Conservation (phyloP, 2,888 invertebrate genomes). For the Hirtodrosophila trivittata region DNA sequence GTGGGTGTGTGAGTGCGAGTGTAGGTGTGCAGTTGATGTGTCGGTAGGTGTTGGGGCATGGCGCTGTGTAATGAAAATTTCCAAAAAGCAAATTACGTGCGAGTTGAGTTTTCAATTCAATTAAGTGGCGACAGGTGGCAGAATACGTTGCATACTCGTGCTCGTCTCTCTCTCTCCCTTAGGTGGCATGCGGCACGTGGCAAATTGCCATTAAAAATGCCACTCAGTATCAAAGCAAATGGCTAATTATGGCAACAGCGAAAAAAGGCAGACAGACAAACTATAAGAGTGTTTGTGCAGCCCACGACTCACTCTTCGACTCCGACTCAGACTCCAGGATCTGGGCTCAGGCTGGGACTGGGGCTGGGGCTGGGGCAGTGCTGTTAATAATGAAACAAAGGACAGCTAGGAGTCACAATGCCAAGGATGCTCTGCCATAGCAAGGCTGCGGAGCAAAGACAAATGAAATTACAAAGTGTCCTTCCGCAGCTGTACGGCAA, state of each 20-base stretch:
- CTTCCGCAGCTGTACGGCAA: slow-evolving; percentile 40
- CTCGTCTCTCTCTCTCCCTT: too few species aligned
- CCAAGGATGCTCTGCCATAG: slow-evolving; percentile 28
- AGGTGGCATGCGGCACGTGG: slow-evolving; percentile 18
- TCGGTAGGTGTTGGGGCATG: slow-evolving; percentile 31
- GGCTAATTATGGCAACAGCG: slow-evolving; percentile 52
- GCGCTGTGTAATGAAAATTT: slow-evolving; percentile 62
- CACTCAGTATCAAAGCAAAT: slow-evolving; percentile 65
- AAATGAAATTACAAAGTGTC: slow-evolving; percentile 68
- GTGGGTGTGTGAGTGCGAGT: slow-evolving; percentile 5
- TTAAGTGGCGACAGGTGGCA: slow-evolving; percentile 65
- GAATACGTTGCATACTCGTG: slow-evolving; percentile 40
- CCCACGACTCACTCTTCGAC: not conserved
- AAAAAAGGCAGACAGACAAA: slow-evolving; percentile 3
- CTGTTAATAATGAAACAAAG: slow-evolving; percentile 27
- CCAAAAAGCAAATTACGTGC: slow-evolving; percentile 69
- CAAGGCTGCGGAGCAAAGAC: slow-evolving; percentile 43
- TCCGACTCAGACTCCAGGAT: not conserved
- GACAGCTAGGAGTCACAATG: slow-evolving; percentile 31
- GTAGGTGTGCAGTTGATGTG: slow-evolving; percentile 13
- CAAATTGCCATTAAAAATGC: slow-evolving; percentile 49
- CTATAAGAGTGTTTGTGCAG: slow-evolving; percentile 24
- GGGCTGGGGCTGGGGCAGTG: slow-evolving; percentile 1
- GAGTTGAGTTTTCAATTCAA: slow-evolving; percentile 71
- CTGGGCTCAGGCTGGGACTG: too few species aligned